Base-by-base conservation (phyloP, 1,140 invertebrate genomes). In the Drosophila fuyamai region DNA sequence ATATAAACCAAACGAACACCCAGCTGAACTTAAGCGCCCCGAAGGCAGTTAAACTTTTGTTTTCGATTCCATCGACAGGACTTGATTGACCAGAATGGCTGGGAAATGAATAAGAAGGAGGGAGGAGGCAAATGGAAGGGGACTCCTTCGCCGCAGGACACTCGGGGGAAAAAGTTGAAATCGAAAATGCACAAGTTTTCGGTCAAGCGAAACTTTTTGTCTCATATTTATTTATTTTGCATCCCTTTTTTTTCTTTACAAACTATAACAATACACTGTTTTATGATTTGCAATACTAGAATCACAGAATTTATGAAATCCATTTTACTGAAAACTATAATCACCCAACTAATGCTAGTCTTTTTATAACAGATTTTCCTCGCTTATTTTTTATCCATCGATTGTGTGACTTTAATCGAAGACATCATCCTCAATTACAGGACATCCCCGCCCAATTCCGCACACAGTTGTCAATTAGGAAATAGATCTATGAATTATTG, bases 401-500 rank as follows among this genome's bases (percentile, higher is more conserved):
- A 67, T 65, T 63, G 63, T 10, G 8, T 1, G 14, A 36, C 58
- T 63, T 63, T 44, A 57, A 43, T 46, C 47, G 41, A 55, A 35
- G 60, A 66, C 72, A 54, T 73, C 48, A 76, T 53, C 41, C 23
- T 54, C 61, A 76, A 76, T 73, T 73, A 73, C 48, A 41, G 56
- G 43, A 50, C 50, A 32, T 46, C 32, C 18, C 32, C 46, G 32
- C 61, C 14, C 36, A 38, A 47, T 29, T n/a, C 40, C 40, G 12
- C 23, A 13, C 63, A 50, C 60, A 43, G 65, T 67, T 67, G 59
- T 75, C 72, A 75, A 75, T 75, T 75, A 75, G 72, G 51, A 75
- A 56, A 48, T 53, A 75, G 41, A 76, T 76, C 44, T 36, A 76
- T 76, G 73, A 76, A 76, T 76, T 76, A 76, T 76, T 76, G 73